Base-by-base conservation (phyloP, 2,888 invertebrate genomes). In the Galerucella nymphaeae region DNA sequence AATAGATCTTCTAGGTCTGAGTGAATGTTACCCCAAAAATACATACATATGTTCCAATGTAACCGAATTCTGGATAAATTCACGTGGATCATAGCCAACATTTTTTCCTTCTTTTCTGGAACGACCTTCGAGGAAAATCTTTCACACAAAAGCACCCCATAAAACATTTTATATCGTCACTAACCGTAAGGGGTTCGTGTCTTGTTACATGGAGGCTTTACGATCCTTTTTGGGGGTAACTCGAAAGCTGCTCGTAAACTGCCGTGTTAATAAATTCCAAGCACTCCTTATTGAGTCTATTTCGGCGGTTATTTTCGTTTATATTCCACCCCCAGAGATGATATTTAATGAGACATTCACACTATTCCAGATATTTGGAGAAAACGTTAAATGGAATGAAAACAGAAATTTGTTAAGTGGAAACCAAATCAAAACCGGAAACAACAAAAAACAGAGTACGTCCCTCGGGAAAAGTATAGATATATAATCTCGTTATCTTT, bases 121-220 rank as follows among this genome's bases (percentile, higher is more conserved):
- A 57, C 57, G 23, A 23, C 57, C n/a, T 48, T 48, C 48, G 38
- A 14, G 30, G 42, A 16, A 42, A 62, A 62, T 62, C 38, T 62
- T 62, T 41, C 42, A 42, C 61, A 62, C 42, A 45, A 62, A 62
- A 62, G 42, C 42, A 62, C 61, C 14, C 42, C 61, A 62, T 62
- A 59, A 62, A 62, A 62, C 61, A 42, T 62, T 66, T 68, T 62
- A 69, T 69, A 69, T 59, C 45, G 66, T 57, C 66, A 48, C 58
- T 66, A 66, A 66, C 59, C 23, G 58, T 66, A 45, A 59, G 58
- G 66, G 57, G 66, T 18, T 41, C 53, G 66, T 42, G 57, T 18
- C 66, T 55, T 6, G 66, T 66, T 66, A 66, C 66, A 30, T 23
- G 50, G 55, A 48, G 62, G 53, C 62, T 63, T 55, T 68, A 68